Evolutionary conservation across 2,113 vertebrate genomes (phyloP).

Genomic region (Tachysurus vachellii): DNA sequence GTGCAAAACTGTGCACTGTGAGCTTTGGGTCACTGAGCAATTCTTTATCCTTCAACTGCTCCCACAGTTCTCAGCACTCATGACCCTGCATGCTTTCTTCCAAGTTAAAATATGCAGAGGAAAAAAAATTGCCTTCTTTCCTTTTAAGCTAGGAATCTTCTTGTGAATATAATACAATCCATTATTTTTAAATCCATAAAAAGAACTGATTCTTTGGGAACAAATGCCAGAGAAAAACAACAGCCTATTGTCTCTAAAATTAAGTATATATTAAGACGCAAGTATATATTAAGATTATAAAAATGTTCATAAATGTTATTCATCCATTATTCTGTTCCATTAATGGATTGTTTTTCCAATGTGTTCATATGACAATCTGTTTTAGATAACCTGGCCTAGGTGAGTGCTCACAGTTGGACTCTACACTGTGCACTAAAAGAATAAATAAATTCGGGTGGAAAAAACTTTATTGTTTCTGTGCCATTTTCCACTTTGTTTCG

Average conservation of each 20-base stretch:
- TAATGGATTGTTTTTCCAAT: background rate
- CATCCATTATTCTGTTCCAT: background rate
- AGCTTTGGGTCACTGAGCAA: constrained; percentile 6
- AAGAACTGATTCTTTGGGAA: background rate
- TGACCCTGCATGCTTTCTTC: background rate
- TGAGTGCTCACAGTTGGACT: background rate
- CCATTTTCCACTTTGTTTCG: background rate
- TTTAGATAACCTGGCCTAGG: background rate
- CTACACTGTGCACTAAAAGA: background rate
- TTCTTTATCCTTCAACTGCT: background rate
- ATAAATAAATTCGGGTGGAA: background rate
- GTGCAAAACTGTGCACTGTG: background rate
- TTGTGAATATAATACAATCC: background rate
- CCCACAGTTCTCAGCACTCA: background rate
- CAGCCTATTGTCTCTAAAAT: no score
- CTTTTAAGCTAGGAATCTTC: background rate
- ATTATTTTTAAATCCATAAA: no score
- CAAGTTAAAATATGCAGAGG: background rate
- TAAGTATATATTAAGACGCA: no score
- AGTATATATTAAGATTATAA: background rate
- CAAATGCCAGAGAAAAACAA: no score
- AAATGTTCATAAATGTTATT: background rate
- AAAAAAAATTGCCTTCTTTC: background rate
- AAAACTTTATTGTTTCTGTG: background rate
- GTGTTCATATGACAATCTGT: background rate